Evolutionary conservation across 2,113 vertebrate species (phyloP).

Genomic region (Saguinus imperator): DNA sequence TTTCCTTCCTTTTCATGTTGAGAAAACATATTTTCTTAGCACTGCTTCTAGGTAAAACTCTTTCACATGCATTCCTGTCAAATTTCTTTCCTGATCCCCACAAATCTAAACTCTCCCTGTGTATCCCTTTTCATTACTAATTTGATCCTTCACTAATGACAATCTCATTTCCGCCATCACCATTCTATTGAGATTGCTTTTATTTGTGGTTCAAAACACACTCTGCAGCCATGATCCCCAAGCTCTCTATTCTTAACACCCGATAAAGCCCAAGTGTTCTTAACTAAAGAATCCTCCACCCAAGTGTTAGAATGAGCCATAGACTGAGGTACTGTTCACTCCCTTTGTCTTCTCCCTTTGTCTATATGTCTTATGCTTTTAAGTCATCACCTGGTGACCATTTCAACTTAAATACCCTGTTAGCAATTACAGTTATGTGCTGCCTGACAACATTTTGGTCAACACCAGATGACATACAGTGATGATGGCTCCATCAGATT

Average conservation of each 20-base stretch:
- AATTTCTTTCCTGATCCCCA: neutral
- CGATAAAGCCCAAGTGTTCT: rapidly evolving
- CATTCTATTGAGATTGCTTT: neutral
- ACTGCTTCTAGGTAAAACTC: neutral
- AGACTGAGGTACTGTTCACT: neutral
- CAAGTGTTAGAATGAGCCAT: neutral
- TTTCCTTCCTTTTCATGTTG: neutral
- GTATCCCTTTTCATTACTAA: neutral
- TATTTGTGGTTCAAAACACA: neutral
- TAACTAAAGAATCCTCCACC: neutral
- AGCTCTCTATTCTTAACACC: neutral
- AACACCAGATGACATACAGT: neutral
- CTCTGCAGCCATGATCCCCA: neutral
- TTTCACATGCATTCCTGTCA: neutral
- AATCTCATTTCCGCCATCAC: neutral
- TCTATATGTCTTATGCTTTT: neutral
- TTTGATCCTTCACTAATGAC: neutral
- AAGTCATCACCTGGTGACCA: neutral
- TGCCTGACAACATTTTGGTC: neutral
- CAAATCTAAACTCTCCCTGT: neutral
- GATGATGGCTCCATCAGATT: neutral
- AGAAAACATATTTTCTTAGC: neutral
- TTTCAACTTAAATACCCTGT: neutral
- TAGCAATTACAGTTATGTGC: neutral
- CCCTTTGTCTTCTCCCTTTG: neutral